Percentiles rank a stretch among this genome's conserved stretches.
These are phyloP conservation scores for Lepus timidus DNA, from an alignment of 2,113 vertebrate genomes.

Conservation along the genomic window DNA sequence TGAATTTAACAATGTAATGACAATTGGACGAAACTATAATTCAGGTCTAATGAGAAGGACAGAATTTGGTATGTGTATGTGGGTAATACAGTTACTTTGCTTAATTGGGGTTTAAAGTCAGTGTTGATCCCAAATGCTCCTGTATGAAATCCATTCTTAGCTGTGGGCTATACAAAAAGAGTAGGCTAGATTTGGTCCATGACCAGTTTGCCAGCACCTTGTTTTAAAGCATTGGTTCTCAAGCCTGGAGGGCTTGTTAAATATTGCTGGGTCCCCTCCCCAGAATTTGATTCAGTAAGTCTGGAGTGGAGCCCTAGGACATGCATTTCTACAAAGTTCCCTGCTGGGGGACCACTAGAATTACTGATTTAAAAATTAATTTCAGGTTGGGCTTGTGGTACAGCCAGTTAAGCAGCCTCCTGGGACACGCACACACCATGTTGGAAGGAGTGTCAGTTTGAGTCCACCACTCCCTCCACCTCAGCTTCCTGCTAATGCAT, in stretches of 20 bases:
- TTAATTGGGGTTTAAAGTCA: constrained; percentile 39
- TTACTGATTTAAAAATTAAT: constrained; percentile 36
- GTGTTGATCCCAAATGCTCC: background rate
- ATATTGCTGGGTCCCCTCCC: background rate
- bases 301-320: background rate
- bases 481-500: too few species aligned
- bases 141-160: constrained; percentile 43
- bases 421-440: too few species aligned
- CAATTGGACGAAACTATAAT: constrained; percentile 31
- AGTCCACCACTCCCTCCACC: too few species aligned
- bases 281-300: constrained; percentile 7
- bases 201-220: background rate
- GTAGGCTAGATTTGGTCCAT: constrained; percentile 42
- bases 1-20: constrained; percentile 39
- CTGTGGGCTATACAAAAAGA: constrained; percentile 27
- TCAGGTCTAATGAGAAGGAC: constrained; percentile 35
- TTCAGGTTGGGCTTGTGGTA: background rate
- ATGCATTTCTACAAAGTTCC: constrained; percentile 37
- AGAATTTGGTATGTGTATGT: background rate
- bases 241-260: constrained; percentile 41
- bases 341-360: background rate
- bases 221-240: constrained; percentile 28
- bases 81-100: constrained; percentile 23
- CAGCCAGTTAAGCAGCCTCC: too few species aligned
- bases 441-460: too few species aligned